Conservation (phyloP, 2,888 invertebrate species). For the Busseola fusca region DNA sequence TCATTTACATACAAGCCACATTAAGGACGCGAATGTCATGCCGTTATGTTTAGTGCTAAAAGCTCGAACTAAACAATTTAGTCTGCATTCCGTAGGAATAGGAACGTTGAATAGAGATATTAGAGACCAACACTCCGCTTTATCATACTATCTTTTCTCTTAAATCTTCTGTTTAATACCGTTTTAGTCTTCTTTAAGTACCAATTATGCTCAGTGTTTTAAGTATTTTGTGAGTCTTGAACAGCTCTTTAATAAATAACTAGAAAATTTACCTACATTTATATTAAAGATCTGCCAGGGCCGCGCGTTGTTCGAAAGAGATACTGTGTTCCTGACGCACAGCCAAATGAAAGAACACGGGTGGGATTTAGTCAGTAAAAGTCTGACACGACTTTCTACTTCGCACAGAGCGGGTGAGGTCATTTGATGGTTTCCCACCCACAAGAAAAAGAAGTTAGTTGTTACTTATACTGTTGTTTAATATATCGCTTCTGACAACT, state of each 20-base stretch:
- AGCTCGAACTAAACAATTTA: conserved; percentile 23
- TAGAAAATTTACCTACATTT: neutral
- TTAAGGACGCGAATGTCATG: conserved; percentile 28
- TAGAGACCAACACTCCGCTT: neutral
- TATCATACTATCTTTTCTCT: conserved; percentile 2
- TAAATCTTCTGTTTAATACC: conserved; percentile 4
- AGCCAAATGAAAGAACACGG: too few relatives aligned
- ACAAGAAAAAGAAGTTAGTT: too few relatives aligned
- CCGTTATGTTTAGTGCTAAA: conserved; percentile 50
- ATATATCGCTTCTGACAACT: conserved; percentile 7
- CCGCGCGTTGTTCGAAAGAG: too few relatives aligned
- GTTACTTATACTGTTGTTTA: too few relatives aligned
- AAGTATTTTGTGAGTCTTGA: neutral
- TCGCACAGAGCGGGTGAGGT: too few relatives aligned
- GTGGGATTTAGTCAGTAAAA: too few relatives aligned
- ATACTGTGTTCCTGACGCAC: too few relatives aligned
- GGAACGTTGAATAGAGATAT: conserved; percentile 19
- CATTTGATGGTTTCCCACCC: too few relatives aligned
- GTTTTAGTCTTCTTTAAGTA: neutral
- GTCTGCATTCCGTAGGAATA: conserved; percentile 24
- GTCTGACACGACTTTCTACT: too few relatives aligned
- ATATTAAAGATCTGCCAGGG: too few relatives aligned
- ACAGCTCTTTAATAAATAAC: conserved; percentile 3
- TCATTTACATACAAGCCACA: conserved; percentile 48
- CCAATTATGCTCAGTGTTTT: neutral